These are phyloP conservation scores for Alces alces DNA, from an alignment of 2,113 vertebrate species.

Conservation along the genomic window DNA sequence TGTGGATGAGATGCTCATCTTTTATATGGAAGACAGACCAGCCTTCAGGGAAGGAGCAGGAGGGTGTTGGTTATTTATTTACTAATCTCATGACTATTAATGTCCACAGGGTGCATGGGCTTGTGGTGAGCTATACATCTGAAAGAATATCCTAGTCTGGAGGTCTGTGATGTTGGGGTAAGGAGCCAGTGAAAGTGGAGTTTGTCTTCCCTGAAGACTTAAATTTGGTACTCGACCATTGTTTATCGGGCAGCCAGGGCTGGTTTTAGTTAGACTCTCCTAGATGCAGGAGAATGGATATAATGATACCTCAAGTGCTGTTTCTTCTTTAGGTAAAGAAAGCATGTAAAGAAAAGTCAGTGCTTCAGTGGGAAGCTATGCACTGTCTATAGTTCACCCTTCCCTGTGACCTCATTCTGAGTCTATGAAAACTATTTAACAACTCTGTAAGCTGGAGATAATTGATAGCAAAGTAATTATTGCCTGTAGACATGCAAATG, in stretches of 20 bases:
- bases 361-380: not conserved
- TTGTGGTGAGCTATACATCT: not conserved
- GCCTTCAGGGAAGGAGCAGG: not conserved
- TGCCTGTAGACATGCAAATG: not conserved
- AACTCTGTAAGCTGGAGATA: not conserved
- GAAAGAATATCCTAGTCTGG: constrained; percentile 14
- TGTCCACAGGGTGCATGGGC: not conserved
- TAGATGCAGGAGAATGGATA: not conserved
- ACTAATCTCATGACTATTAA: constrained; percentile 34
- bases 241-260: not conserved
- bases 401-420: not conserved
- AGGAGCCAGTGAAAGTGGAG: not conserved
- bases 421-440: not conserved
- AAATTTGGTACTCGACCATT: not conserved
- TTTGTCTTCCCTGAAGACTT: not conserved
- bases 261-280: not conserved
- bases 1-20: not conserved
- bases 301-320: not conserved
- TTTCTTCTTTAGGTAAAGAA: constrained; percentile 17
- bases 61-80: not conserved
- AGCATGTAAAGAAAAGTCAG: not conserved
- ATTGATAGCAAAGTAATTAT: not conserved
- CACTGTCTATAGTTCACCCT: not conserved
- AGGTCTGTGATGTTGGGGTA: not conserved
- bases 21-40: not conserved